Base-by-base conservation (phyloP, 2,888 invertebrate genomes). In the Aleiodes leptofemur region DNA sequence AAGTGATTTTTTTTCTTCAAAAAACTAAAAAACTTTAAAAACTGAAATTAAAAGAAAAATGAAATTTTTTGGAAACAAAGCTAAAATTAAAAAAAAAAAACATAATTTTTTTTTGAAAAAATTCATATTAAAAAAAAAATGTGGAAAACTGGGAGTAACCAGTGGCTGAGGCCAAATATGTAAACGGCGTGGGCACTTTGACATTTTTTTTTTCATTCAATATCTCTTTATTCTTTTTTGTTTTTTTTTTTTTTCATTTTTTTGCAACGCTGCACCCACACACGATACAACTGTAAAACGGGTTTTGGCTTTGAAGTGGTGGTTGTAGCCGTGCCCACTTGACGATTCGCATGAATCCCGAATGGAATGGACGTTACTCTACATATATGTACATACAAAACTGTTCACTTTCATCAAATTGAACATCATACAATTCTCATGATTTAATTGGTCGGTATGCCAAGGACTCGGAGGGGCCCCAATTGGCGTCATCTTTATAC, bases 151-250 rank as follows among this genome's bases (percentile, higher is more conserved):
- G 43, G 48, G 8, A 64, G 61, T 61, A 61, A 38, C 61, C 59
- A 70, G 38, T 71, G 56, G 64, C 79, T 80, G 73, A 66, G 74
- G 76, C 79, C 83, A 84, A 85, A 86, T 86, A 84, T 80, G 80
- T 82, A 81, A 82, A 80, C 77, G 76, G 85, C 85, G 86, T 86
- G 84, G 86, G 85, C 77, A 76, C 78, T 82, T 77, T 64, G 50
- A 38, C 16, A 51, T 68, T 68, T 68, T 68, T 68, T 68, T 68
- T 29, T 31, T 68, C 13, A 68, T 68, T 51, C 31, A 43, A 61
- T 31, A 61, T 43, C 1, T 48, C 14, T 68, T 31, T 31, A 29
- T 68, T 53, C 16, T 51, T 68, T 50, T 50, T 48, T 64, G 4
- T 29, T 23, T 68, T 53, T 8, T 51, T 68, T 50, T 50, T 48